A percentile compares a stretch with the other conserved stretches of the same genome.
Evolutionary conservation across 2,113 vertebrate species (phyloP).

Genomic region (Scolopax mira): DNA sequence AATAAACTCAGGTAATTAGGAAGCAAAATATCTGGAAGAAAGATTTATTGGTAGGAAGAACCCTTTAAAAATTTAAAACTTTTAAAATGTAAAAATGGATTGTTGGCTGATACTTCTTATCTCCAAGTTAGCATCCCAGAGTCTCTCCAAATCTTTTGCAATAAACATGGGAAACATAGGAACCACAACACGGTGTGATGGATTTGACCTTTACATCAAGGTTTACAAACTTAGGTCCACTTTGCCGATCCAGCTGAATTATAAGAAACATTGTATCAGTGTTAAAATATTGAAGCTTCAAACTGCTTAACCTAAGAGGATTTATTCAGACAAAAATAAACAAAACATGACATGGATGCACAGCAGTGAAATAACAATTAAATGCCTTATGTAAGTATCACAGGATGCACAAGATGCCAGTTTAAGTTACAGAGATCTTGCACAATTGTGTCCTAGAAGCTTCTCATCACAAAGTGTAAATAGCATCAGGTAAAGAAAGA

Average conservation of each 20-base stretch:
- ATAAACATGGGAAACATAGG: not conserved
- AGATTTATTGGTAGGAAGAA: not conserved
- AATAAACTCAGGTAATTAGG: not conserved
- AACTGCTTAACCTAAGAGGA: not conserved
- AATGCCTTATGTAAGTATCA: not conserved
- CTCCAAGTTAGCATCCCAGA: not conserved
- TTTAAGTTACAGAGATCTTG: not conserved
- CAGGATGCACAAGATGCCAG: not conserved
- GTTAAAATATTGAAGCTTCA: not conserved
- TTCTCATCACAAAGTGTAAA: not conserved
- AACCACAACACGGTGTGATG: not conserved
- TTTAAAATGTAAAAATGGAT: not conserved
- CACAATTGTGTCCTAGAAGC: not conserved
- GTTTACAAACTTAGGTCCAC: not conserved
- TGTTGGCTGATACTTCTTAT: not conserved
- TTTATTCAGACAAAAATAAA: not conserved
- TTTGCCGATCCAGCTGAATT: not conserved
- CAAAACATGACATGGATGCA: not conserved
- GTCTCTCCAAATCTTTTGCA: not conserved
- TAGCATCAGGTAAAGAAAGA: not conserved
- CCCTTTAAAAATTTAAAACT: not conserved
- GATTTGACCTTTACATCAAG: not conserved
- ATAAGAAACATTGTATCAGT: not conserved
- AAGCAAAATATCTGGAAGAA: not conserved
- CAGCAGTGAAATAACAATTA: not conserved